Base-by-base conservation (phyloP, 2,797 vertebrate species). In the Scomberomorus guttatus region DNA sequence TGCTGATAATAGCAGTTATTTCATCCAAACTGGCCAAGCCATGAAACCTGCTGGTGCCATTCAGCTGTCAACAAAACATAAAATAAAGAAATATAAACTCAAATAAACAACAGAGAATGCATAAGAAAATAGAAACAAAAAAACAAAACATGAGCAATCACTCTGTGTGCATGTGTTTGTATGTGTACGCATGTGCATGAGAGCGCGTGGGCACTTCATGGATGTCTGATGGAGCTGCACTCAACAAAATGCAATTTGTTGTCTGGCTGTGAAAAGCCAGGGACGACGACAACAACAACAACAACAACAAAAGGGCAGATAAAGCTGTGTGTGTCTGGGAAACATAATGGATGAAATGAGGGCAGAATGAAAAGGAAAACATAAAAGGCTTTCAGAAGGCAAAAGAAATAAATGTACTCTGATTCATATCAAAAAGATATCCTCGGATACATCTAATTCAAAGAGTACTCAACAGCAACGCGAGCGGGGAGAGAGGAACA, bases 1-100 rank as follows among this genome's bases (percentile, higher is more conserved):
- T 97, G 94, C 75, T 97, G 90, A 97, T 93, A 84, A 97, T 94
- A 77, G 97, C 95, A 73, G 94, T 69, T 83, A 96, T 86, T 89
- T 97, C 96, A 50, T 94, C 96, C 6, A 96, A 96, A 90, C 94
- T 96, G 90, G 94, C 95, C 79, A 97, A 92, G 87, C 94, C 94
- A 84, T 95, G 95, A 95, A 95, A 94, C 94, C 94, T 58, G 94
- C 32, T 93, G 94, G 95, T 0, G 88, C 91, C 91, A 94, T 92
- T 91, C 85, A 92, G 87, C 93, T 95, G 87, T 95, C 89, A 77
- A 95, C 82, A 92, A 86, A 84, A 75, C 64, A 92, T 79, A 89
- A 90, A 82, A 91, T 82, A 57, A 89, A 88, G 34, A 89, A 87
- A 90, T 60, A 80, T 25, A 90, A 87, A 90, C 82, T 85, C 75